Base-by-base conservation (phyloP, 2,888 invertebrate species). In the Chrysopilus asiliformis region DNA sequence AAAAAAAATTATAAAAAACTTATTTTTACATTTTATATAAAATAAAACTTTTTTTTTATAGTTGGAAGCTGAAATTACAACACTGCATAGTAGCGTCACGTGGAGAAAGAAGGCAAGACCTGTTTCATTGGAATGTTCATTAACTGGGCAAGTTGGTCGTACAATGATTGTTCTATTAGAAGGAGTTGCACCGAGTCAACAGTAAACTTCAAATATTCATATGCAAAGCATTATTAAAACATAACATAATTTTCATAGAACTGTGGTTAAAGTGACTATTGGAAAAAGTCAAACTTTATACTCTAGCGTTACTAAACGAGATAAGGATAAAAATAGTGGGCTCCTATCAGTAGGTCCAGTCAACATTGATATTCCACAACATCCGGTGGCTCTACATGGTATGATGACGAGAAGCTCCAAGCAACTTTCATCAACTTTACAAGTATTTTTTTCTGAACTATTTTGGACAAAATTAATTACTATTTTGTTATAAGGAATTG, bases 331-430 rank as follows among this genome's bases (percentile, higher is more conserved):
- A 53, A 87, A 86, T 56, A 75, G 81, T 34, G 79, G 82, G 1
- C 60, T 93, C 39, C 65, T 90, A 7, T 86, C 85, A 7, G 75
- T 95, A 36, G 95, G 94, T 2, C 81, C 83, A 10, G 81, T 95
- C 2, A 78, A 85, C 44, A 81, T 95, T 37, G 94, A 95, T 61
- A 90, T 98, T 54, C 97, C 98, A 4, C 95, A 97, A 64, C 95
- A 97, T 67, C 97, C 97, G 0, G 93, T 95, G 1, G 93, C 89
- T 6, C 67, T 98, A 48, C 97, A 98, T 64, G 95, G 94, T 34
- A 95, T 98, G 83, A 93, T 98, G 76, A 90, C 90, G 0, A 72
- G 95, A 47, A 89, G 91, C 44, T 89, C 90, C 43, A 81, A 90
- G 46, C 89, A 94, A 54, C 68, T 95, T 28, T 91, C 91, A 6